A percentile compares a stretch with the other conserved stretches of the same genome.
These are phyloP conservation scores for Leptarthrus brevirostris DNA, from an alignment of 2,888 invertebrate species.

Conservation along the genomic window DNA sequence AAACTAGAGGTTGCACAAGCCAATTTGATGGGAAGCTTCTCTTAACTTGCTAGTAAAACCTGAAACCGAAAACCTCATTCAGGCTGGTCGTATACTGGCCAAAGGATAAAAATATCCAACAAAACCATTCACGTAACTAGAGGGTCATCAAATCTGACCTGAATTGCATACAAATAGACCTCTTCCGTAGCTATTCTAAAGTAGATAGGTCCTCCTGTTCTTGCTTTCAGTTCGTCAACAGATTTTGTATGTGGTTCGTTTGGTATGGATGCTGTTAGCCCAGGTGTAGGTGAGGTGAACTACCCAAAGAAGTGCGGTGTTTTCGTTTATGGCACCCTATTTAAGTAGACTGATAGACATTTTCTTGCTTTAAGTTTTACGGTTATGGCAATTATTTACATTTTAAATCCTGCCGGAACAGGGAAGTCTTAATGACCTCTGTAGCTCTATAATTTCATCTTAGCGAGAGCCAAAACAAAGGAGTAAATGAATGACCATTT, in stretches of 20 bases:
- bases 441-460: constrained; percentile 38
- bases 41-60: constrained; percentile 34
- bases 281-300: neutral
- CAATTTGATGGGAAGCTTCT: constrained; percentile 41
- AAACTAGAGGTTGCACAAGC: constrained; percentile 29
- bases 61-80: constrained; percentile 28
- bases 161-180: constrained; percentile 52
- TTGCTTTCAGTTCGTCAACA: constrained; percentile 1
- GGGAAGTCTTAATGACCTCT: constrained; percentile 18
- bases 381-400: constrained; percentile 50
- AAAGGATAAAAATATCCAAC: constrained; percentile 45
- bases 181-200: constrained; percentile 8
- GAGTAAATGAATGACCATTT: constrained; percentile 33
- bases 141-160: constrained; percentile 51
- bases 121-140: constrained; percentile 50
- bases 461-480: constrained; percentile 18
- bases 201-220: neutral
- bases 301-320: neutral
- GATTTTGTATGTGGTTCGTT: constrained; percentile 4
- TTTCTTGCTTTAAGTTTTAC: constrained; percentile 35
- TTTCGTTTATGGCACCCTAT: neutral
- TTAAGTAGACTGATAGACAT: constrained; percentile 1
- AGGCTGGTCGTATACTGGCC: constrained; percentile 17
- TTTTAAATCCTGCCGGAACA: constrained; percentile 47
- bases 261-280: neutral